Evolutionary conservation across 2,113 vertebrate species (phyloP).

Genomic region (Oncorhynchus mykiss): DNA sequence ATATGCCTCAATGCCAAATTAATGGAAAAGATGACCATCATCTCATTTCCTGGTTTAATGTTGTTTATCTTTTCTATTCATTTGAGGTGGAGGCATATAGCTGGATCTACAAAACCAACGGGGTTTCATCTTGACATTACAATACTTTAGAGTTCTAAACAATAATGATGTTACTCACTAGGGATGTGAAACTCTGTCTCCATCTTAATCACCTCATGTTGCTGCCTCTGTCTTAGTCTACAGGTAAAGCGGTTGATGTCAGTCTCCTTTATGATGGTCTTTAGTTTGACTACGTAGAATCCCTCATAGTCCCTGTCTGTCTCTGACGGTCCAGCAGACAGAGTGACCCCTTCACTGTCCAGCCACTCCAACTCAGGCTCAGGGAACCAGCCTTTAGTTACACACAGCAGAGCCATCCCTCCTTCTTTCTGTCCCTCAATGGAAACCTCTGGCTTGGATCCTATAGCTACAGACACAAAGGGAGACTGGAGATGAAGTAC

Average conservation of each 20-base stretch:
- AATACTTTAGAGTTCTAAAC: neutral
- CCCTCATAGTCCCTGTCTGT: neutral
- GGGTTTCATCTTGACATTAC: too few species aligned
- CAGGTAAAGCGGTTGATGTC: neutral
- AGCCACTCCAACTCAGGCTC: neutral
- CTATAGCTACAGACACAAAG: neutral
- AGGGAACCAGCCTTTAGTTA: neutral
- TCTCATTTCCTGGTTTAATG: too few species aligned
- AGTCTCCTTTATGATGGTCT: neutral
- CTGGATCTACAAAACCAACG: too few species aligned
- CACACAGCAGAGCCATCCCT: constrained; percentile 25
- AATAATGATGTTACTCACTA: neutral
- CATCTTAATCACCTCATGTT: neutral
- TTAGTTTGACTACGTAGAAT: constrained; percentile 2
- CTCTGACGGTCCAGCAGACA: constrained; percentile 15
- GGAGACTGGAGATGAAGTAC: too few species aligned
- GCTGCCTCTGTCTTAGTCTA: neutral
- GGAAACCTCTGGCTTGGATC: constrained; percentile 19
- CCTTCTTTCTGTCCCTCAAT: constrained; percentile 1
- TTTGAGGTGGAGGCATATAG: too few species aligned
- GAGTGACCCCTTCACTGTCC: constrained; percentile 24
- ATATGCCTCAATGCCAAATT: too few species aligned
- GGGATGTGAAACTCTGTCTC: neutral
- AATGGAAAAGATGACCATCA: too few species aligned
- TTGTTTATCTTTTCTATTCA: too few species aligned